Conservation (phyloP, 1,140 invertebrate species). For the Branchinecta lynchi region DNA sequence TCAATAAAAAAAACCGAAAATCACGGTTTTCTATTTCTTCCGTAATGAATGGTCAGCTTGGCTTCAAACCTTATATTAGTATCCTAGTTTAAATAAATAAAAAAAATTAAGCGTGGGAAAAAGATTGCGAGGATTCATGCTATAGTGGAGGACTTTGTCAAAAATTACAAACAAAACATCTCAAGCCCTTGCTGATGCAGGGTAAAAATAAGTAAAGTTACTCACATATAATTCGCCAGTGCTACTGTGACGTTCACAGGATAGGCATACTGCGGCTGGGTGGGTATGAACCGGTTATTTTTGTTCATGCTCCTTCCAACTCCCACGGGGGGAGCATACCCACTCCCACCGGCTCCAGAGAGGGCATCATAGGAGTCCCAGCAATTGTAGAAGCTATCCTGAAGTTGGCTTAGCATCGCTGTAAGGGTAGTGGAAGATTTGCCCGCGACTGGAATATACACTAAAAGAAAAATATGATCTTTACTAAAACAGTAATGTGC, state of each 20-base stretch:
- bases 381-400: background rate
- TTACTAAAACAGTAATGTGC: too few species aligned
- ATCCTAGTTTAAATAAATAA: too few species aligned
- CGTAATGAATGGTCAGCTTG: too few species aligned
- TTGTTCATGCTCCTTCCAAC: background rate
- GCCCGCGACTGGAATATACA: background rate
- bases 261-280: slow-evolving; percentile 13
- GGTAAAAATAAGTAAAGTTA: background rate
- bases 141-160: too few species aligned
- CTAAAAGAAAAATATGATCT: background rate
- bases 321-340: background rate
- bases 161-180: too few species aligned
- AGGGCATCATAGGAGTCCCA: background rate
- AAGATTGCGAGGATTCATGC: too few species aligned
- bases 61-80: too few species aligned
- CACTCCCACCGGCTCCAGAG: background rate
- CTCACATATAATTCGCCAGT: slow-evolving; percentile 23
- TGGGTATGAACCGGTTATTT: background rate
- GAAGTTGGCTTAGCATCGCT: background rate
- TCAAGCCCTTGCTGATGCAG: background rate
- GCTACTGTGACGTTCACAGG: slow-evolving; percentile 21
- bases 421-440: background rate
- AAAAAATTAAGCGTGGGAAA: too few species aligned
- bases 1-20: too few species aligned
- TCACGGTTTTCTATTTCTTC: too few species aligned